Percentiles rank a stretch among this genome's conserved stretches.
Evolutionary conservation across 2,113 vertebrate genomes (phyloP).

Genomic region (Perccottus glenii): DNA sequence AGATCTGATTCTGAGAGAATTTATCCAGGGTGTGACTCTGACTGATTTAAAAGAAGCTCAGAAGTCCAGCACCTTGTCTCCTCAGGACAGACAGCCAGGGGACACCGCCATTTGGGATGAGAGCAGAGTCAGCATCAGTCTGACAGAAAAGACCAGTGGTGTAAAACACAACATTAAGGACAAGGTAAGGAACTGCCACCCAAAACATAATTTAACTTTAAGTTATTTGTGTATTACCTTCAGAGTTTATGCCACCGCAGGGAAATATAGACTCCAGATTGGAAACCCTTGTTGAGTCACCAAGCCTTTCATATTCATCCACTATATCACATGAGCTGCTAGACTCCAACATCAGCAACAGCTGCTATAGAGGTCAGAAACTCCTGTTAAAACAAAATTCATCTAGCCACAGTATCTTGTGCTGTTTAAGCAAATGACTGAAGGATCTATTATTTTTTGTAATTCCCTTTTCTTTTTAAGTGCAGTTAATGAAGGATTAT

Average conservation of each 20-base stretch:
- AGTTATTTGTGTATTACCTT: background rate
- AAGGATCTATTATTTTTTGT: no score
- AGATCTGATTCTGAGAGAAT: constrained; percentile 17
- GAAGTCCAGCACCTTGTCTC: constrained; percentile 78
- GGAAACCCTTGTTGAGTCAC: constrained; percentile 65
- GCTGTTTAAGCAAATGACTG: no score
- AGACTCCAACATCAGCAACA: constrained; percentile 57
- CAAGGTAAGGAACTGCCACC: constrained; percentile 70
- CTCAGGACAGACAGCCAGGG: constrained; percentile 75
- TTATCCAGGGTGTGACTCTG: constrained; percentile 87
- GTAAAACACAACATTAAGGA: constrained; percentile 67
- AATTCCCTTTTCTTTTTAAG: background rate
- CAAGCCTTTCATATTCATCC: constrained; percentile 64
- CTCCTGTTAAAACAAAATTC: background rate
- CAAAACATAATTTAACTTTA: background rate
- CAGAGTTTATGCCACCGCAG: constrained; percentile 40
- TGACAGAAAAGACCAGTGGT: constrained; percentile 32
- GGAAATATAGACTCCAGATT: constrained; percentile 60
- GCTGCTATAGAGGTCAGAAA: constrained; percentile 63
- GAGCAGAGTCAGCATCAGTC: constrained; percentile 32
- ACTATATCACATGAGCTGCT: constrained; percentile 45
- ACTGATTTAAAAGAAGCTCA: constrained; percentile 92
- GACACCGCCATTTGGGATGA: constrained; percentile 48
- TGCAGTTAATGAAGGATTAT: constrained; percentile 74
- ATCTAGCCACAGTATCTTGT: no score